Conservation (phyloP, 2,113 vertebrate species). For the Prionailurus bengalensis region DNA sequence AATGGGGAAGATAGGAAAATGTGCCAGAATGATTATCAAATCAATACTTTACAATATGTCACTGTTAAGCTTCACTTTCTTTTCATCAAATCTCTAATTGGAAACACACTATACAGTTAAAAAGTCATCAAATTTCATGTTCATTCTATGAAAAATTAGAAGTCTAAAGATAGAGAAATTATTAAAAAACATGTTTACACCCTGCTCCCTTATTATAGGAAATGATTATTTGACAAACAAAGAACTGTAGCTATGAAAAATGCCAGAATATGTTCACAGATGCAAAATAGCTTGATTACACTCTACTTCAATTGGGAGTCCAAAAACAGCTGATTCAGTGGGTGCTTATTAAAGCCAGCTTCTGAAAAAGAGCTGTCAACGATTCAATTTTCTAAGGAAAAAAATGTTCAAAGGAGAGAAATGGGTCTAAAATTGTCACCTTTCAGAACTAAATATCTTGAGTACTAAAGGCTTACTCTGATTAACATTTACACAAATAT, state of each 20-base stretch:
- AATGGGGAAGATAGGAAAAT: slow-evolving; percentile 68
- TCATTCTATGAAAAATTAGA: slow-evolving; percentile 81
- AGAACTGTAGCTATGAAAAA: slow-evolving; percentile 61
- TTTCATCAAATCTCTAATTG: slow-evolving; percentile 87
- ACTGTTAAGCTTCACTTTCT: slow-evolving; percentile 76
- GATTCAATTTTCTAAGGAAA: slow-evolving; percentile 54
- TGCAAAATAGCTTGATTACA: slow-evolving; percentile 71
- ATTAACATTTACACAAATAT: neutral
- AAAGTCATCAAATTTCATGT: slow-evolving; percentile 82
- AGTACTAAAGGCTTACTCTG: neutral
- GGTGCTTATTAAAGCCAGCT: slow-evolving; percentile 47
- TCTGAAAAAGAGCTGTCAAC: slow-evolving; percentile 61
- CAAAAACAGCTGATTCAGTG: slow-evolving; percentile 37
- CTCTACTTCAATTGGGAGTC: neutral
- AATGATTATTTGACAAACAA: slow-evolving; percentile 86
- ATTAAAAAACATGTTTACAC: slow-evolving; percentile 84
- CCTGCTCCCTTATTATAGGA: slow-evolving; percentile 77
- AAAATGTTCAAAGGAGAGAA: slow-evolving; percentile 49
- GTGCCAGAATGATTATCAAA: slow-evolving; percentile 64
- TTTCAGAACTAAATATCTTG: neutral
- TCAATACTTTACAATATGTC: slow-evolving; percentile 72
- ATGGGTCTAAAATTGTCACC: neutral
- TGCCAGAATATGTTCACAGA: slow-evolving; percentile 64
- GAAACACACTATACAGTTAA: slow-evolving; percentile 83
- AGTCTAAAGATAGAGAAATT: slow-evolving; percentile 84